These are phyloP conservation scores for Eleutherodactylus coqui DNA, from an alignment of 2,797 vertebrate species.

Conservation along the genomic window DNA sequence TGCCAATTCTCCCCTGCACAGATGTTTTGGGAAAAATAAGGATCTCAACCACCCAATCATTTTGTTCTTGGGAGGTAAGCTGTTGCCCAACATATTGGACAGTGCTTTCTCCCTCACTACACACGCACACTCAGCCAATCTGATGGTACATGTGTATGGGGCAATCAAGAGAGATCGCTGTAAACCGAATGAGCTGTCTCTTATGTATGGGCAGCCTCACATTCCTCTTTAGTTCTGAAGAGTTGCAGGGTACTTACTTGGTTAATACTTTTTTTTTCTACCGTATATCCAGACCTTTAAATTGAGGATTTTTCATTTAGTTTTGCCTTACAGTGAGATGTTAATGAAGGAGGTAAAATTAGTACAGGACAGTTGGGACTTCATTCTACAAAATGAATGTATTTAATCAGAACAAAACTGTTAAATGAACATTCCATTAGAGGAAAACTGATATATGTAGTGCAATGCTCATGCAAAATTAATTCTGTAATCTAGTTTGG, in stretches of 20 bases:
- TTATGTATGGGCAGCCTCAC: no score
- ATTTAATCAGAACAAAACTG: conserved; percentile 30
- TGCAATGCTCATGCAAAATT: conserved; percentile 19
- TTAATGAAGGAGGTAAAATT: conserved; percentile 22
- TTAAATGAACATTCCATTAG: conserved; percentile 26
- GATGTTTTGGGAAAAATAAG: no score
- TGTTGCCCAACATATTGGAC: no score
- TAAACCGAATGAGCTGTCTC: no score
- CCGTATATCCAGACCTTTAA: background rate
- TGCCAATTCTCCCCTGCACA: no score
- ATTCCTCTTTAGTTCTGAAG: background rate
- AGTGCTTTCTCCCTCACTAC: no score
- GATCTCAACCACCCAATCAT: no score
- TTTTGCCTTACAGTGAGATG: background rate
- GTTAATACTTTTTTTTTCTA: no score
- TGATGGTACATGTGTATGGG: no score
- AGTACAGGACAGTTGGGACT: conserved; percentile 17
- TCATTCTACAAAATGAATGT: conserved; percentile 17
- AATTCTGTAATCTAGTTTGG: conserved; percentile 5
- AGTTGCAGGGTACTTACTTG: background rate
- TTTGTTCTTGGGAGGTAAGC: no score
- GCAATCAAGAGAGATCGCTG: no score
- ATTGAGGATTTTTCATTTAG: background rate
- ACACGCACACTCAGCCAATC: no score
- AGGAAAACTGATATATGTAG: conserved; percentile 33